Conservation (phyloP, 1,140 invertebrate species). For the Tetramorium alpestre region DNA sequence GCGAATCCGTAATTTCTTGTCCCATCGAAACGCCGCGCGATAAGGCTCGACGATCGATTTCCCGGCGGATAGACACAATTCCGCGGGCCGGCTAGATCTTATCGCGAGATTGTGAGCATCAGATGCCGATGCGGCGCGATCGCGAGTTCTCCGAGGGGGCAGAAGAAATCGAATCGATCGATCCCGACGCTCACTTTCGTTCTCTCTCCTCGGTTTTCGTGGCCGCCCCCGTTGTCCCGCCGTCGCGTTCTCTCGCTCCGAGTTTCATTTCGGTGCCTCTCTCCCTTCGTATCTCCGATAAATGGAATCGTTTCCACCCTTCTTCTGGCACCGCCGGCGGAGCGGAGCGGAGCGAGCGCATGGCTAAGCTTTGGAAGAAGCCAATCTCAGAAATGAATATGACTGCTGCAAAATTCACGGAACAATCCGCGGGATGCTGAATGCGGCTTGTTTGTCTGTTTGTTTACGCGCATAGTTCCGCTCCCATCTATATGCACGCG, state of each 20-base stretch:
- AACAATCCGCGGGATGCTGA: slow-evolving; percentile 75
- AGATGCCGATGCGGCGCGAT: not conserved
- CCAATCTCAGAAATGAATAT: slow-evolving; percentile 84
- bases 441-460: slow-evolving; percentile 79
- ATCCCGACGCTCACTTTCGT: slow-evolving; percentile 60
- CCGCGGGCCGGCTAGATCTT: not conserved
- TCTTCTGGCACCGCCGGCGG: slow-evolving; percentile 26
- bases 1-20: not conserved
- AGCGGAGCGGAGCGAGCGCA: slow-evolving; percentile 29
- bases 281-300: slow-evolving; percentile 58
- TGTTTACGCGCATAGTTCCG: slow-evolving; percentile 81
- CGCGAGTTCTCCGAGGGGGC: slow-evolving; percentile 41
- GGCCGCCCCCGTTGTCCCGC: slow-evolving; percentile 38
- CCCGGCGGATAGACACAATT: slow-evolving; percentile 36
- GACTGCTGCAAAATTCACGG: slow-evolving; percentile 81
- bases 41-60: not conserved
- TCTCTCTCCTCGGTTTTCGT: slow-evolving; percentile 26
- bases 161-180: slow-evolving; percentile 64
- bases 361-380: slow-evolving; percentile 71
- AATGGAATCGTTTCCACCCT: slow-evolving; percentile 62
- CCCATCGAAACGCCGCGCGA: not conserved
- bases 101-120: slow-evolving; percentile 15
- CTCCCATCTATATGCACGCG: slow-evolving; percentile 81
- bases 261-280: slow-evolving; percentile 47
- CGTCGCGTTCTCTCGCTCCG: slow-evolving; percentile 32